A percentile compares a stretch with the other conserved stretches of the same genome.
Conservation (phyloP, 2,888 invertebrate species). For the Lasioglossum leucozonium region DNA sequence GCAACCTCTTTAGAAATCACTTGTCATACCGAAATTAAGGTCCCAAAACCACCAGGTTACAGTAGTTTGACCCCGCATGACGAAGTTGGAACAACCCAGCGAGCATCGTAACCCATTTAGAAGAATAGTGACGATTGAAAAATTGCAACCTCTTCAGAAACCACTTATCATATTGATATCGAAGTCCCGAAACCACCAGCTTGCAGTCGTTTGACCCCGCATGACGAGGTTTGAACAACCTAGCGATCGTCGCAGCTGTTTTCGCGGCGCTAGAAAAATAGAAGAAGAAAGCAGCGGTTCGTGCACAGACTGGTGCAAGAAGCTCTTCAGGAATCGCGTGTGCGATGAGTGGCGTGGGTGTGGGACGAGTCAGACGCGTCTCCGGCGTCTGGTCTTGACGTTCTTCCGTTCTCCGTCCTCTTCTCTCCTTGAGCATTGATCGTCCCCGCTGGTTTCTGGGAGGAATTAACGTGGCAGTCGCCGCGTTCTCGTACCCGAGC, state of each 20-base stretch:
- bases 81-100: background rate
- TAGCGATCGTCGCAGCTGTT: background rate
- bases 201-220: too few species aligned
- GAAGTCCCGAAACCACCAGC: too few species aligned
- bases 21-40: background rate
- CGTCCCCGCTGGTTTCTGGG: background rate
- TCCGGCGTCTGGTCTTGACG: conserved; percentile 50
- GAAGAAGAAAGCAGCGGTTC: background rate
- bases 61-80: background rate
- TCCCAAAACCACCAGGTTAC: background rate
- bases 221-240: too few species aligned
- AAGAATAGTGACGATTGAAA: too few species aligned
- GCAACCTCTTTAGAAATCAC: background rate
- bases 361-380: conserved; percentile 63
- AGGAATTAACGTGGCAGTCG: conserved; percentile 31
- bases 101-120: too few species aligned
- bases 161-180: too few species aligned
- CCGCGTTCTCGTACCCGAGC: conserved; percentile 20
- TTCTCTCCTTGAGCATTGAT: background rate
- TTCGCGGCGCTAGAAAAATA: background rate
- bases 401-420: conserved; percentile 27
- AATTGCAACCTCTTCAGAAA: too few species aligned
- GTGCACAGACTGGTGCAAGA: background rate
- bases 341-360: conserved; percentile 59
- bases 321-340: conserved; percentile 61